Evolutionary conservation across 2,113 vertebrate genomes (phyloP).

Genomic region (Brienomyrus brachyistius): DNA sequence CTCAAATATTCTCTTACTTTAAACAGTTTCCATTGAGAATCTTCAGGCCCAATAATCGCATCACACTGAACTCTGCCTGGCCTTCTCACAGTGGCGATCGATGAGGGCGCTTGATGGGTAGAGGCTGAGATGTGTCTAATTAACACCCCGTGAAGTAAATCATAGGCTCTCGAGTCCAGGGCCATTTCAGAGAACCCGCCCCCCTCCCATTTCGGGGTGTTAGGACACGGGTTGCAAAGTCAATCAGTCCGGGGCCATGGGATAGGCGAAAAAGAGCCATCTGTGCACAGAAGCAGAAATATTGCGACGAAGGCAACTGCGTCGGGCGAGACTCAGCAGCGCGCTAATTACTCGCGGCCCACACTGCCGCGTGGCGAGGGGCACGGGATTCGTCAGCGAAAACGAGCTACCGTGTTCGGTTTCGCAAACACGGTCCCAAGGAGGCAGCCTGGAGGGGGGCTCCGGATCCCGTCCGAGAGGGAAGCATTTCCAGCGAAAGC

Average conservation of each 20-base stretch:
- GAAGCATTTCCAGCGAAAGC: neutral
- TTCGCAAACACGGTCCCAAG: neutral
- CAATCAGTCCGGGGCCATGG: neutral
- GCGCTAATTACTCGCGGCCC: neutral
- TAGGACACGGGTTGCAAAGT: neutral
- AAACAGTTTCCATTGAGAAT: neutral
- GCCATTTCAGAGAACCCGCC: neutral
- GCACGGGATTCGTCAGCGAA: neutral
- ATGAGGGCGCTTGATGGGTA: neutral
- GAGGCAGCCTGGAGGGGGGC: neutral
- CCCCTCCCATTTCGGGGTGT: neutral
- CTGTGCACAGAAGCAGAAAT: neutral
- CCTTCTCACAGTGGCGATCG: neutral
- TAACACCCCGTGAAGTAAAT: neutral
- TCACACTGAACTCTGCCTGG: neutral
- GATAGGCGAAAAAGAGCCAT: neutral
- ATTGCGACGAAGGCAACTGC: neutral
- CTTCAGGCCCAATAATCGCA: neutral
- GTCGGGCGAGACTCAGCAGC: neutral
- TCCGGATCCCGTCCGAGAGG: neutral
- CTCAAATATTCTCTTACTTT: neutral
- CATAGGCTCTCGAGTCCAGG: neutral
- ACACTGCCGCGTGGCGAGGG: neutral
- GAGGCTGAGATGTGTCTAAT: neutral
- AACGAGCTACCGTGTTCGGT: neutral